Conservation (phyloP, 2,888 invertebrate species). For the Acrobasis suavella region DNA sequence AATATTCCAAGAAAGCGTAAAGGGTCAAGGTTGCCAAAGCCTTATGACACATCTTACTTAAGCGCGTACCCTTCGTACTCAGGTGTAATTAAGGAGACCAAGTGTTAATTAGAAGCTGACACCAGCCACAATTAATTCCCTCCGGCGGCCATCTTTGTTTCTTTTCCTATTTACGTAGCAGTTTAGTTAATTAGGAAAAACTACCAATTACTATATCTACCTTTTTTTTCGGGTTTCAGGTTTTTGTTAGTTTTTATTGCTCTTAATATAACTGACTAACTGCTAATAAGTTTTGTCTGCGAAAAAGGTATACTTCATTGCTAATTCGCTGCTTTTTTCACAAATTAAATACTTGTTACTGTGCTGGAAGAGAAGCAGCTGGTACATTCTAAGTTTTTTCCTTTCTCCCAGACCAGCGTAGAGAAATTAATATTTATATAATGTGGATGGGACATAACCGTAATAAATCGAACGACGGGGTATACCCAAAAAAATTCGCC, state of each 20-base stretch:
- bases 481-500: too few species aligned
- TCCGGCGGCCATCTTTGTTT: slow-evolving; percentile 60
- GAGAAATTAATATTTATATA: too few species aligned
- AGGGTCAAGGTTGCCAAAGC: slow-evolving; percentile 5
- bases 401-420: too few species aligned
- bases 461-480: too few species aligned
- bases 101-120: slow-evolving; percentile 68
- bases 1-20: not conserved
- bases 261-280: not conserved
- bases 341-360: too few species aligned
- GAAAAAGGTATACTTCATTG: too few species aligned
- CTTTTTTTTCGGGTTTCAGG: not conserved
- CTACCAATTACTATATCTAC: slow-evolving; percentile 13
- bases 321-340: too few species aligned
- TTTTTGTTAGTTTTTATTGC: not conserved
- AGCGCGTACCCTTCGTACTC: not conserved
- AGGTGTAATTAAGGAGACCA: slow-evolving; percentile 63
- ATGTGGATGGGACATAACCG: too few species aligned
- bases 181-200: slow-evolving; percentile 23
- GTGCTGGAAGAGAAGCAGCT: too few species aligned
- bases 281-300: too few species aligned
- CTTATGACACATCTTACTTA: slow-evolving; percentile 72
- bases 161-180: slow-evolving; percentile 21
- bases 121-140: slow-evolving; percentile 57
- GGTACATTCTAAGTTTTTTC: too few species aligned